Conservation (phyloP, 2,113 vertebrate species). For the Larimichthys polyactis region DNA sequence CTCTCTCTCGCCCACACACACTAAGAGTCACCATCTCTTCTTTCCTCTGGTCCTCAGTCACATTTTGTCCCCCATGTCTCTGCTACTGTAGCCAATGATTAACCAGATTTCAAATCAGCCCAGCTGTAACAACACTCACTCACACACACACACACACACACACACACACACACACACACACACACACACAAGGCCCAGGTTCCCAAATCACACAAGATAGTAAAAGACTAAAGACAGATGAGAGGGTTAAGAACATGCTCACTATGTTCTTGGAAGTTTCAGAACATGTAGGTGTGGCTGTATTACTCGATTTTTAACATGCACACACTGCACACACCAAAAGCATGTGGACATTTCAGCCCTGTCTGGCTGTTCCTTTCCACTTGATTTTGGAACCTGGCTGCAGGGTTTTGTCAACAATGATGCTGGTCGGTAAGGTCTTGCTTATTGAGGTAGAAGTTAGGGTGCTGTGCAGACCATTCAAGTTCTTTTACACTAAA, state of each 20-base stretch:
- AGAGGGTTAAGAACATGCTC: background rate
- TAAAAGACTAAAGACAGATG: background rate
- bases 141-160: constrained; percentile 48
- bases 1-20: background rate
- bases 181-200: constrained; percentile 29
- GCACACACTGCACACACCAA: background rate
- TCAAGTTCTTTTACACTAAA: background rate
- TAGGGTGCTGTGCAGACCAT: no score
- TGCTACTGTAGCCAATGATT: constrained; percentile 54
- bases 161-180: constrained; percentile 28
- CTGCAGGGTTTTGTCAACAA: background rate
- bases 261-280: no score
- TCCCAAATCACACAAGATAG: constrained; percentile 29
- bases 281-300: background rate
- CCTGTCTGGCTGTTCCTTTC: background rate
- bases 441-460: background rate
- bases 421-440: background rate
- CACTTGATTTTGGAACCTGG: background rate
- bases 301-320: background rate
- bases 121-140: constrained; percentile 58
- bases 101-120: constrained; percentile 44
- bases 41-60: constrained; percentile 13
- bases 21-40: constrained; percentile 4
- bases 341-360: background rate
- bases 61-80: constrained; percentile 17